Evolutionary conservation across 1,140 invertebrate genomes (phyloP).

Genomic region (Drosophila sproati): DNA sequence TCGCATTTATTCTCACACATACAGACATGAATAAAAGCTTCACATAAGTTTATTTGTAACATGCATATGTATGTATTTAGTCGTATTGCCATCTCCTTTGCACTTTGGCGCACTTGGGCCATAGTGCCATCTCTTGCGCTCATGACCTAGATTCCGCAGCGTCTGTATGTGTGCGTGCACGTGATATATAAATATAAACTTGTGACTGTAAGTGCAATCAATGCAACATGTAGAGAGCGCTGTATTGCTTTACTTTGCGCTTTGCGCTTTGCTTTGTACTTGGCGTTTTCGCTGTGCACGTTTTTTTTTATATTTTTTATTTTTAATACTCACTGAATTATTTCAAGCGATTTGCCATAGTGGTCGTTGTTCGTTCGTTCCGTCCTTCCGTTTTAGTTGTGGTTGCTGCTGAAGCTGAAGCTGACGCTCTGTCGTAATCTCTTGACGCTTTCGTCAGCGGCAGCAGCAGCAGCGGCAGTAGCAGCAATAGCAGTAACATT

Average conservation of each 20-base stretch:
- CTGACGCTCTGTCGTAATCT: slow-evolving; percentile 68
- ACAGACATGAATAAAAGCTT: neutral
- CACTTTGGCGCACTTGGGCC: slow-evolving; percentile 75
- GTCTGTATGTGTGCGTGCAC: slow-evolving; percentile 65
- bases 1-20: slow-evolving; percentile 1
- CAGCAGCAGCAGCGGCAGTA: neutral
- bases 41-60: slow-evolving; percentile 54
- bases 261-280: slow-evolving; percentile 22
- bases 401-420: slow-evolving; percentile 24
- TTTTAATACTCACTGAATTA: slow-evolving; percentile 78
- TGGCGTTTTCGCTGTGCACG: slow-evolving; percentile 32
- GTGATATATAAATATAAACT: slow-evolving; percentile 75
- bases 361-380: slow-evolving; percentile 47
- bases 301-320: slow-evolving; percentile 72
- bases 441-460: slow-evolving; percentile 67
- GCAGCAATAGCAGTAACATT: no score
- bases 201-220: slow-evolving; percentile 71
- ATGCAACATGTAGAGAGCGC: slow-evolving; percentile 83
- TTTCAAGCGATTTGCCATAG: slow-evolving; percentile 65
- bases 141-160: slow-evolving; percentile 83
- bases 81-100: slow-evolving; percentile 80
- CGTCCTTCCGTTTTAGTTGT: slow-evolving; percentile 64
- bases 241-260: slow-evolving; percentile 1
- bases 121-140: slow-evolving; percentile 84
- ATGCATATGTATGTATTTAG: slow-evolving; percentile 57